Conservation (phyloP, 2,888 invertebrate species). For the Laspeyria flexula region DNA sequence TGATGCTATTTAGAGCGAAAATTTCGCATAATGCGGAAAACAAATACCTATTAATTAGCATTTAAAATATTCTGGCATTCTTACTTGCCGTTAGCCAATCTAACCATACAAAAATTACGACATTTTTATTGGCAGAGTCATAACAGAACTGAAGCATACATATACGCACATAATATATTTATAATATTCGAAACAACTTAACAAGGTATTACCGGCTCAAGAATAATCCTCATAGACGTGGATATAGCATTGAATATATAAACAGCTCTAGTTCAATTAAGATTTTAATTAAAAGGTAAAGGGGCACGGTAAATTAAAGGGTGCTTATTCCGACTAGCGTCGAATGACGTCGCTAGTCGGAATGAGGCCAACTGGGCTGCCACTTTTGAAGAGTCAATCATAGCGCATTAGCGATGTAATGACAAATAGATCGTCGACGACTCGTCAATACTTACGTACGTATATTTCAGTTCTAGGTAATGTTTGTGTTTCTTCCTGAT, state of each 20-base stretch:
- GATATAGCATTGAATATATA: conserved; percentile 31
- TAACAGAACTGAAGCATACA: conserved; percentile 5
- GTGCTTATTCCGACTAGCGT: conserved; percentile 8
- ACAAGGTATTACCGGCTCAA: conserved; percentile 4
- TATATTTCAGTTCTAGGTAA: conserved; percentile 2
- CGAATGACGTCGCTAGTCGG: neutral
- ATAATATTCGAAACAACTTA: conserved; percentile 10
- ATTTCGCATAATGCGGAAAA: conserved; percentile 46
- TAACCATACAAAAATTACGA: neutral
- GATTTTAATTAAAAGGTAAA: conserved; percentile 34
- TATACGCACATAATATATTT: conserved; percentile 7
- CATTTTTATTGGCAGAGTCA: conserved; percentile 6
- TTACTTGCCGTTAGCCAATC: conserved; percentile 2
- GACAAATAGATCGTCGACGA: conserved; percentile 9
- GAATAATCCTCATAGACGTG: conserved; percentile 16
- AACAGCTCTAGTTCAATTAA: conserved; percentile 25
- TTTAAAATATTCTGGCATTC: conserved; percentile 27
- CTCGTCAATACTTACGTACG: neutral
- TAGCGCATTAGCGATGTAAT: conserved; percentile 9
- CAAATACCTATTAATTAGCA: conserved; percentile 34
- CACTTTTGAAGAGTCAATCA: conserved; percentile 23
- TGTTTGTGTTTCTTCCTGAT: neutral
- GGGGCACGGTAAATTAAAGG: conserved; percentile 18
- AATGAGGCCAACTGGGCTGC: conserved; percentile 4
- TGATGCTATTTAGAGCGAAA: conserved; percentile 76